Percentiles rank a stretch among this genome's conserved stretches.
Conservation (phyloP, 2,113 vertebrate genomes). For the Ciconia stormi region DNA sequence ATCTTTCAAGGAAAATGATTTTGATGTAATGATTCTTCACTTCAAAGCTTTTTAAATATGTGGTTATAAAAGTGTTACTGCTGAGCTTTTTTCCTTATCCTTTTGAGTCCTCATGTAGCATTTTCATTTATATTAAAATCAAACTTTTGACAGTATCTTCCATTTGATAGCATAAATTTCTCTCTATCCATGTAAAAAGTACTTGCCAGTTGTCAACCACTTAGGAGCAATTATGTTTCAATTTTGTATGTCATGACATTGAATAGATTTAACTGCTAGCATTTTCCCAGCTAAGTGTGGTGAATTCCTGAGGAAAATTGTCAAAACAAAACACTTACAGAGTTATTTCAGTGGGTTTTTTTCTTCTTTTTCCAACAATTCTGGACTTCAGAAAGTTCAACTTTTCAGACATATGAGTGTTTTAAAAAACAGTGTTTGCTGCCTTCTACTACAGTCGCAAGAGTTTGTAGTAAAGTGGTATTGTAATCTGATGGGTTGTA, state of each 20-base stretch:
- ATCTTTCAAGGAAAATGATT: slow-evolving; percentile 51
- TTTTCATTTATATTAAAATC: slow-evolving; percentile 58
- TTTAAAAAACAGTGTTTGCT: neutral
- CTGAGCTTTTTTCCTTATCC: slow-evolving; percentile 21
- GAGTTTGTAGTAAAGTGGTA: neutral
- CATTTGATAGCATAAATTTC: slow-evolving; percentile 68
- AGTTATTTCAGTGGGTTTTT: slow-evolving; percentile 1
- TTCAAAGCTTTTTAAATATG: slow-evolving; percentile 61
- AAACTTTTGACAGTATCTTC: slow-evolving; percentile 72
- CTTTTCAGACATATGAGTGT: slow-evolving; percentile 6
- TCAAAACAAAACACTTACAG: slow-evolving; percentile 68
- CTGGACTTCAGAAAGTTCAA: slow-evolving; percentile 41
- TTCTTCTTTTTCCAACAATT: neutral
- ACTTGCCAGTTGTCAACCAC: slow-evolving; percentile 72
- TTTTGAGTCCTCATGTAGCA: slow-evolving; percentile 19
- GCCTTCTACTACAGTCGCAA: neutral
- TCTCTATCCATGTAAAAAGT: slow-evolving; percentile 61
- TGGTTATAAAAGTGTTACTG: slow-evolving; percentile 39
- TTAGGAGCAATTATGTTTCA: slow-evolving; percentile 74
- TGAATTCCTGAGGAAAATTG: slow-evolving; percentile 64
- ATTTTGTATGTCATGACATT: slow-evolving; percentile 74
- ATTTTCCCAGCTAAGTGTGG: slow-evolving; percentile 63
- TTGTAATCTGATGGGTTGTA: neutral
- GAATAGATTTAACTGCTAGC: slow-evolving; percentile 71
- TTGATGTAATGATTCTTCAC: slow-evolving; percentile 41